Evolutionary conservation across 2,797 vertebrate genomes (phyloP).

Genomic region (Triplophysa bombifrons): DNA sequence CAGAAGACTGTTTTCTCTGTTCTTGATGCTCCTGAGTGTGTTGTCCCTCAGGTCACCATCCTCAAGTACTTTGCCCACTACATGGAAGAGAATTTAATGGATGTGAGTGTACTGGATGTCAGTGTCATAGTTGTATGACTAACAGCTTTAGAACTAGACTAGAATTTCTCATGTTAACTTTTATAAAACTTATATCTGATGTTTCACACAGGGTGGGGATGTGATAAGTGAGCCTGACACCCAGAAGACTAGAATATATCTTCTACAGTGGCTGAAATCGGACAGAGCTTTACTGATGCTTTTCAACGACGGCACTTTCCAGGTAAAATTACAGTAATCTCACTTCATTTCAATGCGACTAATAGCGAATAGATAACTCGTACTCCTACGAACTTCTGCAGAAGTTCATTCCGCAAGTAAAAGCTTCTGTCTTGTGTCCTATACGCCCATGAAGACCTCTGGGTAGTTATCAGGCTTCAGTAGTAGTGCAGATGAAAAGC

Average conservation of each 20-base stretch:
- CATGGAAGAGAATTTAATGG: conserved; percentile 99
- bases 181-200: background rate
- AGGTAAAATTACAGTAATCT: conserved; percentile 78
- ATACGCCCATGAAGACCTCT: background rate
- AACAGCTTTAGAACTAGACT: background rate
- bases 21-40: conserved; percentile 90
- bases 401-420: conserved; percentile 8
- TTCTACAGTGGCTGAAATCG: conserved; percentile 98
- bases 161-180: background rate
- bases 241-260: conserved; percentile 89
- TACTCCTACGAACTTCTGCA: background rate
- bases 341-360: background rate
- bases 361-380: background rate
- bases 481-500: conserved; percentile 26
- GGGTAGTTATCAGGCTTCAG: conserved; percentile 34
- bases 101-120: conserved; percentile 82
- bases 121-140: no score
- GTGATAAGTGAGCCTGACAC: conserved; percentile 85
- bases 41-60: conserved; percentile 95
- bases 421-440: background rate
- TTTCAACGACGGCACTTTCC: conserved; percentile 97
- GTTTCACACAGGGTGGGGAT: conserved; percentile 86
- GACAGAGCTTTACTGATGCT: conserved; percentile 99
- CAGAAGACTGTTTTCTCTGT: conserved; percentile 90
- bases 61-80: conserved; percentile 98